These are phyloP conservation scores for Mythimna impura DNA, from an alignment of 2,888 invertebrate genomes.

Conservation along the genomic window DNA sequence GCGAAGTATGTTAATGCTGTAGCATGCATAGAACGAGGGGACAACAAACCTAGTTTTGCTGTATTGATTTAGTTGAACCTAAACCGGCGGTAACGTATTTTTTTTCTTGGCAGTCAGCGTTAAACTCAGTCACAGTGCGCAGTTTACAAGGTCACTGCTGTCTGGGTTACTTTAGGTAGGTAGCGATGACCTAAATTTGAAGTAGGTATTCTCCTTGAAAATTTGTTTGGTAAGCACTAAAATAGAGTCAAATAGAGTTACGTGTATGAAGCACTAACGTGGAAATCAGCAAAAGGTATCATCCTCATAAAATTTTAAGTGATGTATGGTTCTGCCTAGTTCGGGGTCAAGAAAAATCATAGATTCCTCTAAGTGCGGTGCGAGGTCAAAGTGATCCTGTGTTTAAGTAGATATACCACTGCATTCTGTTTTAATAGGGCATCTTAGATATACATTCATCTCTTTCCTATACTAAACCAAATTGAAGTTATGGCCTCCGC, in stretches of 20 bases:
- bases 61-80: conserved; percentile 31
- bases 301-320: background rate
- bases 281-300: background rate
- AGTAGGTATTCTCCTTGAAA: background rate
- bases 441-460: too few species aligned
- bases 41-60: conserved; percentile 5
- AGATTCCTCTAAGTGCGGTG: too few species aligned
- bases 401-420: too few species aligned
- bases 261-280: background rate
- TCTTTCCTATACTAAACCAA: too few species aligned
- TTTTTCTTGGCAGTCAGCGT: background rate
- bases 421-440: too few species aligned
- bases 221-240: background rate
- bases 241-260: background rate
- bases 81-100: background rate
- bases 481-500: too few species aligned
- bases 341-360: background rate
- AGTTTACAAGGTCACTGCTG: background rate
- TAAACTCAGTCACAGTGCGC: background rate
- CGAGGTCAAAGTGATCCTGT: too few species aligned
- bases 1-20: background rate
- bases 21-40: conserved; percentile 15
- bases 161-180: background rate
- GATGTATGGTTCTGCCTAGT: background rate
- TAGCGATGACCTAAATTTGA: background rate